A percentile compares a stretch with the other conserved stretches of the same genome.
Conservation (phyloP, 2,113 vertebrate genomes). For the Hemichromis elongatus region DNA sequence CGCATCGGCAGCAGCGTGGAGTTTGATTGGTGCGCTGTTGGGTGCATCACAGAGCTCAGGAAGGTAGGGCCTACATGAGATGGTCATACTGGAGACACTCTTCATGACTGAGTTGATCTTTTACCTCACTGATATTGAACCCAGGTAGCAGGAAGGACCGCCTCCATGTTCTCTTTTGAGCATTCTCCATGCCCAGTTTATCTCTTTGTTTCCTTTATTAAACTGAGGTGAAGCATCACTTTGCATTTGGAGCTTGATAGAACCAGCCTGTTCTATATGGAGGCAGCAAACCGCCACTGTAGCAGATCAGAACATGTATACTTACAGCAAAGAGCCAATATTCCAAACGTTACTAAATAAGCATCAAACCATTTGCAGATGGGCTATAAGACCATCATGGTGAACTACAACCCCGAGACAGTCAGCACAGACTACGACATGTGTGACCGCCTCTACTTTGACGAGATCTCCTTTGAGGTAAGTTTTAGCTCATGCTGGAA, state of each 20-base stretch:
- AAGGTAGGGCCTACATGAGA: conserved; percentile 70
- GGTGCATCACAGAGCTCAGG: conserved; percentile 92
- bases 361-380: conserved; percentile 70
- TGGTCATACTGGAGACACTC: background rate
- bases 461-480: conserved; percentile 98
- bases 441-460: conserved; percentile 96
- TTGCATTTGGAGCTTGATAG: too few species aligned
- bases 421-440: conserved; percentile 98
- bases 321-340: background rate
- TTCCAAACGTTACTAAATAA: background rate
- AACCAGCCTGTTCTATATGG: too few species aligned
- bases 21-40: conserved; percentile 96
- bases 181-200: background rate
- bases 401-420: conserved; percentile 98
- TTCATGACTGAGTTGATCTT: background rate
- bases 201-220: background rate
- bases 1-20: conserved; percentile 97
- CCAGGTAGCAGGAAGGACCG: background rate
- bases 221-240: too few species aligned
- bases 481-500: background rate
- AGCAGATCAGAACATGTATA: too few species aligned
- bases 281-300: too few species aligned
- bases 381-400: conserved; percentile 98
- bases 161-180: background rate
- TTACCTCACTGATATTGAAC: background rate